These are phyloP conservation scores for Ichneumoninae sp. DNA, from an alignment of 2,888 invertebrate species.

Conservation along the genomic window DNA sequence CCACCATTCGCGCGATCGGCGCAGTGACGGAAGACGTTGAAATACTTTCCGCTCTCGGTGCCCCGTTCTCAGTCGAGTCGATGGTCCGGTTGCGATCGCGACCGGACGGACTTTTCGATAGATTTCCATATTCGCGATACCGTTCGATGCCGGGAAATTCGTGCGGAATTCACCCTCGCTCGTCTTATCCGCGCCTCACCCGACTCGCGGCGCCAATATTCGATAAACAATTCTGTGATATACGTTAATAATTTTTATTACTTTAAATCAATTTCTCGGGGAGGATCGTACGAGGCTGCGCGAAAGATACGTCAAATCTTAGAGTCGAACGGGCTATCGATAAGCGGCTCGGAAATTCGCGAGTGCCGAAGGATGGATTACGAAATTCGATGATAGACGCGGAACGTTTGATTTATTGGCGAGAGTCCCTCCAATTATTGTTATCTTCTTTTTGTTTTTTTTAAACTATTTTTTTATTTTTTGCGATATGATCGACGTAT, in stretches of 20 bases:
- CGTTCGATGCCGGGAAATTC: neutral
- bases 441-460: neutral
- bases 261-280: constrained; percentile 52
- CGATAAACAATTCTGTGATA: constrained; percentile 51
- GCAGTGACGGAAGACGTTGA: constrained; percentile 32
- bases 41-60: constrained; percentile 44
- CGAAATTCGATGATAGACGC: constrained; percentile 15
- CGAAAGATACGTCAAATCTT: constrained; percentile 9
- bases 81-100: constrained; percentile 66
- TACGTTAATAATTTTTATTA: neutral
- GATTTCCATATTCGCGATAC: neutral
- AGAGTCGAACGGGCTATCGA: neutral
- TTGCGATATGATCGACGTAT: constrained; percentile 5
- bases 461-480: neutral
- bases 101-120: constrained; percentile 45
- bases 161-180: neutral
- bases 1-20: neutral
- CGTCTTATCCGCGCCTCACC: neutral
- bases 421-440: neutral
- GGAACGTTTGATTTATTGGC: constrained; percentile 15
- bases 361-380: constrained; percentile 27
- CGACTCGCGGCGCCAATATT: constrained; percentile 1
- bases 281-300: constrained; percentile 40
- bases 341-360: constrained; percentile 28
- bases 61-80: constrained; percentile 52